Evolutionary conservation across 2,888 invertebrate species (phyloP).

Genomic region (Holacanthella duospinosa): DNA sequence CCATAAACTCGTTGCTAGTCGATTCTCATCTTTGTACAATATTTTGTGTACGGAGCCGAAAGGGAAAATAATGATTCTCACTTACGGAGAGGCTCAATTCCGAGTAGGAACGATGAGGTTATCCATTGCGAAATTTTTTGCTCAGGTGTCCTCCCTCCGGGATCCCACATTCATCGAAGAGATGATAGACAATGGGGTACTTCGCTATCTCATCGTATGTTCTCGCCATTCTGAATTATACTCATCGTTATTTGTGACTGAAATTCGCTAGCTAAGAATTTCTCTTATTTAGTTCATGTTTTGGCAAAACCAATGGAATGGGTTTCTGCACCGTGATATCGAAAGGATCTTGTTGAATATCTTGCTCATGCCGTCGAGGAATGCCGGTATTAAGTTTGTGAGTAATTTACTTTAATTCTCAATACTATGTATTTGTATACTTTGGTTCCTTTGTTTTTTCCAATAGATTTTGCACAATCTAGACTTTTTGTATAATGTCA

Average conservation of each 20-base stretch:
- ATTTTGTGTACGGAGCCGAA: neutral
- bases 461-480: slow-evolving; percentile 22
- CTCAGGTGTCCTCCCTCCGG: slow-evolving; percentile 62
- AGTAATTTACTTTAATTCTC: slow-evolving; percentile 1
- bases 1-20: neutral
- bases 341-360: slow-evolving; percentile 28
- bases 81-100: slow-evolving; percentile 58
- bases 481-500: slow-evolving; percentile 19
- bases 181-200: neutral
- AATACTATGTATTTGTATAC: too few species aligned
- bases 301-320: slow-evolving; percentile 84
- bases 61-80: slow-evolving; percentile 40
- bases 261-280: neutral
- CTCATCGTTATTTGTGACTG: neutral
- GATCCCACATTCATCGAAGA: slow-evolving; percentile 52
- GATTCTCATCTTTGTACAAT: slow-evolving; percentile 1
- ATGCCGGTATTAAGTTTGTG: slow-evolving; percentile 18
- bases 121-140: slow-evolving; percentile 67
- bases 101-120: slow-evolving; percentile 70
- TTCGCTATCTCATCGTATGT: neutral
- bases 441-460: neutral
- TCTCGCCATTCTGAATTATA: neutral
- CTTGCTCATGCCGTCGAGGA: slow-evolving; percentile 6
- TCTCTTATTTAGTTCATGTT: slow-evolving; percentile 67
- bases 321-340: slow-evolving; percentile 64